Evolutionary conservation across 2,113 vertebrate genomes (phyloP), one percentile per base, ranked within the genome.

Genomic region (Meleagris gallopavo): DNA sequence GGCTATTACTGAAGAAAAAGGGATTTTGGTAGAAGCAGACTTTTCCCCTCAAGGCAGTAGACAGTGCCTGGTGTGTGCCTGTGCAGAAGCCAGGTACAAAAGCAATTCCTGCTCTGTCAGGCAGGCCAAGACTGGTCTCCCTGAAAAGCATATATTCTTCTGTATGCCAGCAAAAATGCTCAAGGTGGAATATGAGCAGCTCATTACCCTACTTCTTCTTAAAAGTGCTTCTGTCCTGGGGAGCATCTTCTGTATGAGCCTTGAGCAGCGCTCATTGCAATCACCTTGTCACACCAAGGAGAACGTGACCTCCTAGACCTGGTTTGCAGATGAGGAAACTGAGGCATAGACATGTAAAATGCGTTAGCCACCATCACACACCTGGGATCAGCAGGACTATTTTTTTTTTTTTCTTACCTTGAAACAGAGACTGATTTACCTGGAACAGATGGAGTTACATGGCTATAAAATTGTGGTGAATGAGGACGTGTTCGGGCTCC

Each of bases 391-490:
- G 65, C 52, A 93, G 61, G 55, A 60, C 15, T 41, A 88, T 77
- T 82, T 83, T 25, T 54, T 83, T 25, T 54, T 89, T 93, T 79
- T 73, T 38, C 78, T 62, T 88, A 62, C 67, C 38, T 93, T 71
- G 66, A 94, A 88, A 96, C 69, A 89, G 50, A 93, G 72, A 10
- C 64, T 64, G 55, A 62, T 74, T 93, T 83, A 82, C 86, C 36
- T 91, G 87, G 84, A 91, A 92, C 5, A 1, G 71, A 95, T 91
- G 70, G 64, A 76, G 45, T 92, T 90, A 66, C 41, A 32, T 0
- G 0, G 40, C 86, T 94, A 83, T 86, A 95, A 96, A 95, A 94
- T 93, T 74, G 78, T 36, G 83, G 72, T 77, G 93, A 95, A 93
- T 95, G 64, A 88, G 70, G 83, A 88, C 0, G 27, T 84, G 32